These are phyloP conservation scores for Halichoerus grypus DNA, from an alignment of 2,113 vertebrate genomes.

Conservation along the genomic window DNA sequence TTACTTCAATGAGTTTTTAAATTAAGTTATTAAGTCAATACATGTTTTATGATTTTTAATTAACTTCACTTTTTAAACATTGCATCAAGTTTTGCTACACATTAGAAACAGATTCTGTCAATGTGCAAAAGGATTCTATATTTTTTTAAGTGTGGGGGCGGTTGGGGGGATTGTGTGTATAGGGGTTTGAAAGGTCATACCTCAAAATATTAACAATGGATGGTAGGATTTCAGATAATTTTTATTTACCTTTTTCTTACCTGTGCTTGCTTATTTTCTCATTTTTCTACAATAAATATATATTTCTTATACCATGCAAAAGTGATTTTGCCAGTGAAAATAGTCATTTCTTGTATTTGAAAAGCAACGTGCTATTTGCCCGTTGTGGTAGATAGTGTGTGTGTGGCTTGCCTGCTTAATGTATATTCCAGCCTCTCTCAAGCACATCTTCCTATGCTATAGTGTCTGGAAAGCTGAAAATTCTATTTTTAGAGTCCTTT, in stretches of 20 bases:
- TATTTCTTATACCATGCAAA: not conserved
- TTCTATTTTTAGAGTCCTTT: not conserved
- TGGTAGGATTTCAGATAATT: not conserved
- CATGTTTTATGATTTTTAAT: conserved; percentile 74
- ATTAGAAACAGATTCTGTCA: conserved; percentile 4
- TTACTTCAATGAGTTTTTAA: conserved; percentile 73
- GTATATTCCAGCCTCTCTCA: not conserved
- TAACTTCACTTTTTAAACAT: conserved; percentile 63
- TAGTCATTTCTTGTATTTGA: not conserved
- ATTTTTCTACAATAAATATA: not conserved
- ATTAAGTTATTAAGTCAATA: conserved; percentile 73
- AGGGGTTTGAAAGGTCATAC: not conserved
- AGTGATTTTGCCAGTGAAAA: not conserved
- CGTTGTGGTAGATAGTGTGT: not conserved
- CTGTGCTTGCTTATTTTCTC: conserved; percentile 36
- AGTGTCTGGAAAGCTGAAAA: not conserved
- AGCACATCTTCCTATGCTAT: not conserved
- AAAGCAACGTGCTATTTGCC: not conserved
- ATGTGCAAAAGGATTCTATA: not conserved
- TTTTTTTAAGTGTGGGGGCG: not conserved
- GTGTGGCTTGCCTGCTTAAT: not conserved
- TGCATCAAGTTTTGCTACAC: conserved; percentile 9
- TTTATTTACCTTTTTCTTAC: conserved; percentile 35
- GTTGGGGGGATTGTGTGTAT: not conserved
- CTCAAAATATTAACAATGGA: conserved; percentile 15